These are phyloP conservation scores for Phoxinus dragarum DNA, from an alignment of 2,797 vertebrate genomes.

Conservation along the genomic window DNA sequence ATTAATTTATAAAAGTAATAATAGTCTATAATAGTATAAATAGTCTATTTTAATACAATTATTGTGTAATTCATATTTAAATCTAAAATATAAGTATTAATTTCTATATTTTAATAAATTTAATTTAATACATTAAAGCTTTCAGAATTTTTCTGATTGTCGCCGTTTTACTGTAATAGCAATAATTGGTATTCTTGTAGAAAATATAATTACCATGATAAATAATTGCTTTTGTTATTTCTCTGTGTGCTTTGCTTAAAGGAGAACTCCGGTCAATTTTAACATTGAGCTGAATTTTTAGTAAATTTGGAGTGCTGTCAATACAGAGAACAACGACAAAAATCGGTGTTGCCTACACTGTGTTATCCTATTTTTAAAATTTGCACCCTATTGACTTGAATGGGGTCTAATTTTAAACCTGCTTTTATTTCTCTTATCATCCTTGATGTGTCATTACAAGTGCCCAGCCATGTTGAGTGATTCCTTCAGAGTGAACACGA, in stretches of 20 bases:
- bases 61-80: neutral
- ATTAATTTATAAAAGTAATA: neutral
- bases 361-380: no score
- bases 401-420: no score
- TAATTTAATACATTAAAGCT: neutral
- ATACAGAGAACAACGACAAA: no score
- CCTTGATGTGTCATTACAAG: no score
- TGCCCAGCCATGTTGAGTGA: no score
- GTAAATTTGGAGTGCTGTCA: no score
- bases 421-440: no score
- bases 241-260: conserved; percentile 20
- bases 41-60: neutral
- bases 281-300: no score
- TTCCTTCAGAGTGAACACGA: no score
- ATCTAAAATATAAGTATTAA: neutral
- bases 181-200: neutral
- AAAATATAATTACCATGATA: neutral
- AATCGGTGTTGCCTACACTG: no score
- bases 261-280: no score
- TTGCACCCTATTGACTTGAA: no score
- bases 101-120: neutral
- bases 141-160: neutral
- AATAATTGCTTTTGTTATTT: neutral
- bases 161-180: neutral
- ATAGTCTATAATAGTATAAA: neutral